These are phyloP conservation scores for Chrysaora quinquecirrha DNA, from an alignment of 30 jellyfish, hydroid and myxozoan genomes.

Conservation along the genomic window DNA sequence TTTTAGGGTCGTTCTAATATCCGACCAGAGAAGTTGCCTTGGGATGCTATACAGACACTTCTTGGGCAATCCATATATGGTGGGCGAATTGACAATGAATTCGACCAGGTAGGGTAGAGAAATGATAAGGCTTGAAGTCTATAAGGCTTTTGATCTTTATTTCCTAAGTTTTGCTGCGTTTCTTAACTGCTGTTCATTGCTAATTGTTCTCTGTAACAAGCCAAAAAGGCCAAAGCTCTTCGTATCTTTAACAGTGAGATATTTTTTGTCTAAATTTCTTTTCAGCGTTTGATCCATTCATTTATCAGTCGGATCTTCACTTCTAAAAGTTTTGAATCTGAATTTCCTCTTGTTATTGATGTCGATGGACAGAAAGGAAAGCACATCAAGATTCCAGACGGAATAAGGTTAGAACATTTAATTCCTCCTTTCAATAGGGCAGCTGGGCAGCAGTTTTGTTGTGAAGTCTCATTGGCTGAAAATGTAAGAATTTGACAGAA, in stretches of 20 bases:
- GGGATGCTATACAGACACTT: constrained; percentile 97
- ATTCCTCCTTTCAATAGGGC: too few relatives aligned
- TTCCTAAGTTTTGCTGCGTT: too few relatives aligned
- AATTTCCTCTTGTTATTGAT: constrained; percentile 91
- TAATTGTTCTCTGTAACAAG: too few relatives aligned
- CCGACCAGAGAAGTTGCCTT: constrained; percentile 96
- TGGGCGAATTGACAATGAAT: constrained; percentile 93
- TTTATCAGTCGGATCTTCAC: constrained; percentile 91
- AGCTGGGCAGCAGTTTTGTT: too few relatives aligned
- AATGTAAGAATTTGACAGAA: too few relatives aligned
- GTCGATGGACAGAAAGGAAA: constrained; percentile 82
- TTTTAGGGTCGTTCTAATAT: constrained; percentile 93
- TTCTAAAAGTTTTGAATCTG: constrained; percentile 89
- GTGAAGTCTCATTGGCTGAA: too few relatives aligned
- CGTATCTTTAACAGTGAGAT: too few relatives aligned
- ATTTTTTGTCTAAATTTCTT: too few relatives aligned
- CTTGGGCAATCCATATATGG: constrained; percentile 98
- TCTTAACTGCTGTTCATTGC: too few relatives aligned
- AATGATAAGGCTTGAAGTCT: neutral
- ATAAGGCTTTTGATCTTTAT: too few relatives aligned
- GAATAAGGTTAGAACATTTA: constrained; percentile 74
- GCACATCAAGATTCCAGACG: constrained; percentile 84
- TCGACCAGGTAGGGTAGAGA: constrained; percentile 76
- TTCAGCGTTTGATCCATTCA: constrained; percentile 83
- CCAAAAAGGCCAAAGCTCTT: too few relatives aligned